Conservation (phyloP, 2,888 invertebrate genomes). For the Mesorhabditis spiculigera region DNA sequence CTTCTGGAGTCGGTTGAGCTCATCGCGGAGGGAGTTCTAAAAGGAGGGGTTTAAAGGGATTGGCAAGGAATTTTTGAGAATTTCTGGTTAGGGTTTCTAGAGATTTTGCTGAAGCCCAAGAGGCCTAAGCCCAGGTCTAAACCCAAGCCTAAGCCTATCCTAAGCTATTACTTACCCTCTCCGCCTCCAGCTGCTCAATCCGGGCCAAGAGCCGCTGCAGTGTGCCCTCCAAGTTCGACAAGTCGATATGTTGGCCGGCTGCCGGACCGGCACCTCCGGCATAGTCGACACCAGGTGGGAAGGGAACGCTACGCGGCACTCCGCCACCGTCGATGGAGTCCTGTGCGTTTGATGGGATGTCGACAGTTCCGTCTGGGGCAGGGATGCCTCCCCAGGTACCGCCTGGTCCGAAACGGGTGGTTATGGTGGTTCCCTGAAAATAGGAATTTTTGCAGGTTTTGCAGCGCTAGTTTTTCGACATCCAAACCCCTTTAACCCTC, state of each 20-base stretch:
- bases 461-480: neutral
- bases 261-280: conserved; percentile 22
- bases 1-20: conserved; percentile 53
- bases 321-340: conserved; percentile 28
- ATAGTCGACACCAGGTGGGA: conserved; percentile 42
- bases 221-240: conserved; percentile 47
- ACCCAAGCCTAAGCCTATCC: neutral
- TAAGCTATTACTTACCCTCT: conserved; percentile 32
- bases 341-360: conserved; percentile 32
- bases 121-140: neutral
- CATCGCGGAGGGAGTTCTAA: conserved; percentile 53
- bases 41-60: conserved; percentile 5
- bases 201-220: conserved; percentile 46
- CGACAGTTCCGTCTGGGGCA: conserved; percentile 34
- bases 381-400: conserved; percentile 34
- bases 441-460: neutral
- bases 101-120: neutral
- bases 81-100: neutral
- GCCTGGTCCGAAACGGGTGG: conserved; percentile 11
- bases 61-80: neutral
- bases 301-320: conserved; percentile 45
- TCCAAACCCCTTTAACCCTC: no score
- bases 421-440: neutral
- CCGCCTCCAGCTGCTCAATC: conserved; percentile 53
- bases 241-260: conserved; percentile 35